Conservation (phyloP, 1,140 invertebrate species). For the Ylistrum balloti region DNA sequence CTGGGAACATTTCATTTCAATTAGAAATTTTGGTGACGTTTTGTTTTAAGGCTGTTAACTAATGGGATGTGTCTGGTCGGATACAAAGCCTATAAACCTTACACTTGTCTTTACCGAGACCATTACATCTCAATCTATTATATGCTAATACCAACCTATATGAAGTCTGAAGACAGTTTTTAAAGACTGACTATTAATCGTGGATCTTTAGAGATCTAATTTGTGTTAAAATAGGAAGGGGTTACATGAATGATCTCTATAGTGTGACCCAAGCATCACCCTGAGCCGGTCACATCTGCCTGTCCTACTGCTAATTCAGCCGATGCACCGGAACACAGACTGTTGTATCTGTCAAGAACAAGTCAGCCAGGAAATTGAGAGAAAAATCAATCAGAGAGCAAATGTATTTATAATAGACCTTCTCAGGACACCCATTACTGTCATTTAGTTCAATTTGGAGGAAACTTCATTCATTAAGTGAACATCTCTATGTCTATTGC, state of each 20-base stretch:
- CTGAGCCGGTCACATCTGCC: not conserved
- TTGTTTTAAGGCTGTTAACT: not conserved
- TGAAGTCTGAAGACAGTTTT: constrained; percentile 8
- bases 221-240: not conserved
- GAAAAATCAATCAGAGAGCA: constrained; percentile 12
- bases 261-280: not conserved
- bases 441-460: constrained; percentile 35
- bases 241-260: not conserved
- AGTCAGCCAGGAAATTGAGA: constrained; percentile 14
- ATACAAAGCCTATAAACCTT: constrained; percentile 17
- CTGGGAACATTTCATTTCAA: constrained; percentile 31
- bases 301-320: not conserved
- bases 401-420: constrained; percentile 36
- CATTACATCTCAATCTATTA: not conserved
- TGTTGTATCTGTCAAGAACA: not conserved
- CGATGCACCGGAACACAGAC: not conserved
- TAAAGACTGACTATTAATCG: constrained; percentile 7
- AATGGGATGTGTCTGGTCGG: not conserved
- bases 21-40: not conserved
- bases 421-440: not conserved
- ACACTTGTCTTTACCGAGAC: not conserved
- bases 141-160: not conserved
- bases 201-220: constrained; percentile 24
- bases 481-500: not conserved
- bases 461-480: constrained; percentile 28